Conservation (phyloP, 2,113 vertebrate genomes). For the Cariama cristata region DNA sequence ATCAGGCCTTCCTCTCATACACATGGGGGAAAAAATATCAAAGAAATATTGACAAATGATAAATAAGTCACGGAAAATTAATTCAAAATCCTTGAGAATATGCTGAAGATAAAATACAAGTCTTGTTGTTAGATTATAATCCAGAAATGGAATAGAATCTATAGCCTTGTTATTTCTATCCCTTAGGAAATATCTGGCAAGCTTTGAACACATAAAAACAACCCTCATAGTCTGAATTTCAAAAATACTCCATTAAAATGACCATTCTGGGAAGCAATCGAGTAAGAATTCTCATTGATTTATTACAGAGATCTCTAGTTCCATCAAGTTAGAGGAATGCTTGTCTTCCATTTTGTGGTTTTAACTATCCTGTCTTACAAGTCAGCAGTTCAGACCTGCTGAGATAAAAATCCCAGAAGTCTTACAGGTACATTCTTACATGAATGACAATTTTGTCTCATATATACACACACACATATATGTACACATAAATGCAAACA, state of each 20-base stretch:
- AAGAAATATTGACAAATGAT: background rate
- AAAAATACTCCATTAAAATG: background rate
- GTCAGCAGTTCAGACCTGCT: background rate
- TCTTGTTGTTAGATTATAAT: background rate
- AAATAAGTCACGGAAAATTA: background rate
- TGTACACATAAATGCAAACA: background rate
- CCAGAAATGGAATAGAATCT: background rate
- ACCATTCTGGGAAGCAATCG: background rate
- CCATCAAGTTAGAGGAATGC: background rate
- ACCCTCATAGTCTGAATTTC: background rate
- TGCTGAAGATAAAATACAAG: background rate
- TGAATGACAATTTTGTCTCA: background rate
- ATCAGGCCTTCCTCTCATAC: background rate
- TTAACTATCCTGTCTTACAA: background rate
- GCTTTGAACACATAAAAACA: background rate
- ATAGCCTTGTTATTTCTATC: background rate
- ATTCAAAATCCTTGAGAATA: background rate
- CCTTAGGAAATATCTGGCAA: background rate
- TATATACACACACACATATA: background rate
- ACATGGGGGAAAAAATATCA: background rate
- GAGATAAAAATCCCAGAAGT: background rate
- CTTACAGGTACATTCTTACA: background rate
- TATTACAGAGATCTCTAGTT: background rate
- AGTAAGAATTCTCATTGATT: background rate
- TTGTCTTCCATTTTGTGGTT: background rate